Evolutionary conservation across 2,113 vertebrate species (phyloP).

Genomic region (Cryptomyrus ogoouensis): DNA sequence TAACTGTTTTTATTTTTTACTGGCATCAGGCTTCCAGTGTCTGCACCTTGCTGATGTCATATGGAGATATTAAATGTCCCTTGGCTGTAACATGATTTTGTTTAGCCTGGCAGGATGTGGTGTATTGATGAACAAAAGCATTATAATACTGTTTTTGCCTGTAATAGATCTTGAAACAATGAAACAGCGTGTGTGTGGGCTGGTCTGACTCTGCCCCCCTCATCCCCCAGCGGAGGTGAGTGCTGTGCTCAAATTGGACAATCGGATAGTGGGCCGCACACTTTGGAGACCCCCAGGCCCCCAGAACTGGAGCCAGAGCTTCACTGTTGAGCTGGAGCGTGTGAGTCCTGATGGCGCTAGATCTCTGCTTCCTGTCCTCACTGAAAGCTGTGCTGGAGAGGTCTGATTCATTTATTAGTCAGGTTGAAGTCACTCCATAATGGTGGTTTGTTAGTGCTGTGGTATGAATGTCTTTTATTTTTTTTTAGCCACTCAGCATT

Average conservation of each 20-base stretch:
- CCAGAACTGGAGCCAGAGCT: conserved; percentile 75
- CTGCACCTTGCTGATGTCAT: neutral
- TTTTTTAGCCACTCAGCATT: neutral
- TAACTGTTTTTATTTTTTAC: neutral
- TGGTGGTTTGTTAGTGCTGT: neutral
- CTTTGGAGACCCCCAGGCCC: conserved; percentile 63
- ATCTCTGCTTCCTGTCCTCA: neutral
- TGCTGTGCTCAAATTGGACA: conserved; percentile 76
- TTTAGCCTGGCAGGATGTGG: neutral
- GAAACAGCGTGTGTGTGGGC: neutral
- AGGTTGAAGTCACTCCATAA: neutral
- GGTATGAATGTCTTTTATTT: neutral
- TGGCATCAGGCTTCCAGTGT: neutral
- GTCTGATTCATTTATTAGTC: neutral
- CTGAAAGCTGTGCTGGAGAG: neutral
- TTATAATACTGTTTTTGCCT: neutral
- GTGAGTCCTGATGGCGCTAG: conserved; percentile 51
- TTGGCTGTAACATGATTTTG: neutral
- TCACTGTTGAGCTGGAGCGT: conserved; percentile 72
- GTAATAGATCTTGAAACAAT: neutral
- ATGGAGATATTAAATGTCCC: neutral
- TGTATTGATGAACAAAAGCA: neutral
- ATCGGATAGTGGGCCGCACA: conserved; percentile 68
- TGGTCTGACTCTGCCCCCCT: neutral
- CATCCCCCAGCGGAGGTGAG: conserved; percentile 62